Base-by-base conservation (phyloP, 2,797 vertebrate species). In the Urosaurus nigricauda region DNA sequence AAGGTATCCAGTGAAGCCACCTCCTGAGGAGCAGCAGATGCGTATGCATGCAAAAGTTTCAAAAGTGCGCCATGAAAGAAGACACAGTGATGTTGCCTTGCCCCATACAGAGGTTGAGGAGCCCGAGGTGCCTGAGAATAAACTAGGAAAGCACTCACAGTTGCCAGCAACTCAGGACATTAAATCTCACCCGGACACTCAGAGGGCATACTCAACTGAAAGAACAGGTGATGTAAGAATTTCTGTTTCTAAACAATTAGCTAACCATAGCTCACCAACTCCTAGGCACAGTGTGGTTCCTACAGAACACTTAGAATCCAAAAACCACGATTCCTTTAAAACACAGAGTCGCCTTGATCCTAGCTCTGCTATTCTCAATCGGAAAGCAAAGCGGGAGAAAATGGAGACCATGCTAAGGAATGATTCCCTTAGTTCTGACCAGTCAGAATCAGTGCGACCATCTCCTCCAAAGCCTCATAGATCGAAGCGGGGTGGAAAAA, bases 11-110 rank as follows among this genome's bases (percentile, higher is more conserved):
- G 98, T 99, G 80, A 98, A 99, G 92, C 98, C 99, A 0, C 98
- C 98, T 89, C 98, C 98, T 0, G 99, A 99, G 94, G 99, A 99
- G 92, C 98, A 99, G 96, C 98, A 99, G 97, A 99, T 99, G 99
- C 99, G 98, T 83, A 99, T 99, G 97, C 99, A 99, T 56, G 99
- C 98, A 0, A 98, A 98, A 91, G 98, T 99, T 90, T 99, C 98
- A 80, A 99, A 98, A 96, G 99, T 98, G 13, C 97, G 98, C n/a
- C 99, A 99, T 0, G 98, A 99, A 94, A 97, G 98, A 89, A 98
- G 99, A 91, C 99, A 99, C 95, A 99, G 99, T 89, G 98, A 99
- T 94, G 97, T 98, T 91, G 98, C 99, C n/a, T 98, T 99, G 87
- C 95, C 97, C 84, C 97, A 96, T 93, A 99, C 98, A 73, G 98